These are phyloP conservation scores for Pseudochaenichthys georgianus DNA, from an alignment of 2,797 vertebrate genomes.

Conservation along the genomic window DNA sequence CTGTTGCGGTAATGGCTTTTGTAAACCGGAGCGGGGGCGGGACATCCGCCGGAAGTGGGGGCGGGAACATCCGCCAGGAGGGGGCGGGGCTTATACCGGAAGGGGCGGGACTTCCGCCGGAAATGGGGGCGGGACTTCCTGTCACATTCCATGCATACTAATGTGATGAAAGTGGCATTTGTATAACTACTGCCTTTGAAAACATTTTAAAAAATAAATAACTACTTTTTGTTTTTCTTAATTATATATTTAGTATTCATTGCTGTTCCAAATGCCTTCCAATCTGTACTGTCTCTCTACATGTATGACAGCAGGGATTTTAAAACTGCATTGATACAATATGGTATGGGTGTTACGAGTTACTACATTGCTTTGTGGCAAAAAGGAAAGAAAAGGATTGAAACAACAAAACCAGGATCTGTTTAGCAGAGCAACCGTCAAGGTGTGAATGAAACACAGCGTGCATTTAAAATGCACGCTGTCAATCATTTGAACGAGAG, in stretches of 20 bases:
- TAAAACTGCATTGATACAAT: not conserved
- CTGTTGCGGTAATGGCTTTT: too few relatives aligned
- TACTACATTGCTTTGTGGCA: not conserved
- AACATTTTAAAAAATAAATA: not conserved
- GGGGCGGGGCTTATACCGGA: too few relatives aligned
- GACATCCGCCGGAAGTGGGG: too few relatives aligned
- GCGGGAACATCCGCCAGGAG: too few relatives aligned
- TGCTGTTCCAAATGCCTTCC: not conserved
- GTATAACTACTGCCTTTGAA: too few relatives aligned
- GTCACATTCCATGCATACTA: too few relatives aligned
- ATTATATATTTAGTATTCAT: not conserved
- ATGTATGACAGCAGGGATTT: not conserved
- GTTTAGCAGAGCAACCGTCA: constrained; percentile 1
- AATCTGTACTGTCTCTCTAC: not conserved
- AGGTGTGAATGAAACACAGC: constrained; percentile 3
- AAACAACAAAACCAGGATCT: constrained; percentile 9
- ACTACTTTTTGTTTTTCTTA: not conserved
- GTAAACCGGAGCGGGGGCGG: too few relatives aligned
- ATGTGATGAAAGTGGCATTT: too few relatives aligned
- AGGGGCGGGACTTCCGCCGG: too few relatives aligned
- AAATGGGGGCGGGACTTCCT: too few relatives aligned
- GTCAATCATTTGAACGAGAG: constrained; percentile 45
- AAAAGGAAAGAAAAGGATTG: not conserved
- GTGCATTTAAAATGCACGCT: constrained; percentile 11
- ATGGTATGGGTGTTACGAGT: not conserved